Conservation (phyloP, 2,888 invertebrate species). For the Ditylenchus weischeri region DNA sequence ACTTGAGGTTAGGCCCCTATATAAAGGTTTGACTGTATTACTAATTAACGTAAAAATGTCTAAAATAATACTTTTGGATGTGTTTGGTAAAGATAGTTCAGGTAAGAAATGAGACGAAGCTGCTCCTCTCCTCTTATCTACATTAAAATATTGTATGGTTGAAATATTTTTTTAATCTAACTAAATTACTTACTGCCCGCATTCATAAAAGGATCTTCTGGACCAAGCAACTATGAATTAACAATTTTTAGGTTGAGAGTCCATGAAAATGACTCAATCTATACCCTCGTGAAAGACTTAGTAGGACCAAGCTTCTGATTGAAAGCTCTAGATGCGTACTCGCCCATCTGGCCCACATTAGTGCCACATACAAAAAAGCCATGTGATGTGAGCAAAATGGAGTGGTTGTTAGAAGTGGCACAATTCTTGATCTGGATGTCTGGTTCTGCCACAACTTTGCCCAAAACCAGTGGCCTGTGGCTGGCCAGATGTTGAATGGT, state of each 20-base stretch:
- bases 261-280: not conserved
- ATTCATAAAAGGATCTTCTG: slow-evolving; percentile 13
- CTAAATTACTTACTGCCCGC: not conserved
- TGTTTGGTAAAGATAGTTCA: too few species aligned
- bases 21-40: too few species aligned
- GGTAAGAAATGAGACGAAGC: too few species aligned
- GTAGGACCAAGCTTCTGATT: slow-evolving; percentile 2
- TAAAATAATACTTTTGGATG: too few species aligned
- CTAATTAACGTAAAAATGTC: too few species aligned
- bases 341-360: slow-evolving; percentile 16
- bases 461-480: not conserved
- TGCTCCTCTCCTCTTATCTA: too few species aligned
- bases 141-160: not conserved
- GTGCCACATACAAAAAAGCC: slow-evolving; percentile 13
- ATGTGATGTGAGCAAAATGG: slow-evolving; percentile 2
- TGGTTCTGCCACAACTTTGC: not conserved
- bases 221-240: slow-evolving; percentile 10
- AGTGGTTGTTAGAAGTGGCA: slow-evolving; percentile 12
- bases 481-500: not conserved
- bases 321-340: slow-evolving; percentile 11
- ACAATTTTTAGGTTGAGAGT: not conserved
- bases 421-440: slow-evolving; percentile 1
- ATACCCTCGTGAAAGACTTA: slow-evolving; percentile 4
- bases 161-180: not conserved
- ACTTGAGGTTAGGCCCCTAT: too few species aligned